Base-by-base conservation (phyloP, 2,113 vertebrate genomes). In the Genyomyrus donnyi region DNA sequence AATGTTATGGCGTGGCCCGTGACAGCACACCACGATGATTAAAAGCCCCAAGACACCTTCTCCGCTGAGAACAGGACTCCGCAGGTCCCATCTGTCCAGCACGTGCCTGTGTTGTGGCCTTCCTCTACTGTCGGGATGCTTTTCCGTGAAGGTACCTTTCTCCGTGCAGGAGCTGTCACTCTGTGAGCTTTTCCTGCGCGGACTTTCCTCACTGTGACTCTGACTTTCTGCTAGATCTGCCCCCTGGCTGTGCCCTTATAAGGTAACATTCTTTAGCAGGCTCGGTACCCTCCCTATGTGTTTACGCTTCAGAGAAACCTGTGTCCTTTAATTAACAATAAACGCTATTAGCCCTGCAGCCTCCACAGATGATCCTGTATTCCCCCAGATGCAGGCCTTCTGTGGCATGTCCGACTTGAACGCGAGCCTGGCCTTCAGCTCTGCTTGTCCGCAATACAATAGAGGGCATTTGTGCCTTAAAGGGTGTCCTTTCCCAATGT, bases 321-420 rank as follows among this genome's bases (percentile, higher is more conserved):
- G 50, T 53, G 85, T 53, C 85, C 50, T 39, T 88, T 88, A 88
- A 66, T 88, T 66, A 62, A 88, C 19, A 5, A 56, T 88, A 46
- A 46, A 66, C 17, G 19, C 87, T 88, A 50, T 66, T 46, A 87
- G 85, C 49, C 85, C 85, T 5, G n/a, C 24, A 39, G 85, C 85
- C n/a, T 21, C n/a, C 53, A 27, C 53, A 46, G 58, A 58, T 46
- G 39, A 27, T 56, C 31, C 17, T 58, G 6, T 19, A 87, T 46
- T n/a, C 53, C 53, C 87, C 58, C 21, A 70, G 31, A 80, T 48
- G 70, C 31, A 49, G 49, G 17, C 48, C 80, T 11, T 84, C 17
- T 35, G 52, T 4, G 8, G 48, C 49, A 24, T 8, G 35, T 19
- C 49, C 5, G 27, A 77, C 45, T 89, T 21, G 66, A 77, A 24